Evolutionary conservation across 2,888 invertebrate species (phyloP).

Genomic region (Cyclophora punctaria): DNA sequence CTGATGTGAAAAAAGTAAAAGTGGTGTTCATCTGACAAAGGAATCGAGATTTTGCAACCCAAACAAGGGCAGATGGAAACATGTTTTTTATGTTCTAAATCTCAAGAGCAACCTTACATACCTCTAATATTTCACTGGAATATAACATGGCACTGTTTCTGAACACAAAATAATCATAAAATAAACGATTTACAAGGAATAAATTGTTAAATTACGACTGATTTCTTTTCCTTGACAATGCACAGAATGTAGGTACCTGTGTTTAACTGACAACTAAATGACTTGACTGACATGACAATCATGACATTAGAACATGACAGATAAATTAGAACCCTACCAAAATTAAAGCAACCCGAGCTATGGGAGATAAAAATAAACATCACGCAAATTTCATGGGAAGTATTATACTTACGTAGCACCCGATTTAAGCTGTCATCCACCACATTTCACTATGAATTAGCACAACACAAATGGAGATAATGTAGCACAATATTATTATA

Average conservation of each 20-base stretch:
- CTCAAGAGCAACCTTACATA: conserved; percentile 29
- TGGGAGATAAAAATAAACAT: conserved; percentile 13
- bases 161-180: conserved; percentile 45
- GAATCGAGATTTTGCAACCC: conserved; percentile 63
- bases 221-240: conserved; percentile 41
- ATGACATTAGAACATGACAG: conserved; percentile 9
- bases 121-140: conserved; percentile 34
- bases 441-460: conserved; percentile 62
- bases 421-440: conserved; percentile 69
- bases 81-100: conserved; percentile 44
- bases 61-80: conserved; percentile 66
- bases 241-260: conserved; percentile 24
- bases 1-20: conserved; percentile 60
- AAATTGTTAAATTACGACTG: conserved; percentile 54
- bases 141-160: conserved; percentile 47
- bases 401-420: conserved; percentile 67
- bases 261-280: conserved; percentile 34
- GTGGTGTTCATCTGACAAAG: conserved; percentile 61
- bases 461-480: conserved; percentile 31
- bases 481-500: conserved; percentile 26
- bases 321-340: conserved; percentile 40
- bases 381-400: conserved; percentile 34
- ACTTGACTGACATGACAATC: conserved; percentile 23
- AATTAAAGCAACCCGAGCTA: conserved; percentile 5
- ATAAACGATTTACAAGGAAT: conserved; percentile 43